phyloP scores from a whole-genome alignment of 2,797 vertebrate genomes.

The Xiphophorus birchmanni region DNA sequence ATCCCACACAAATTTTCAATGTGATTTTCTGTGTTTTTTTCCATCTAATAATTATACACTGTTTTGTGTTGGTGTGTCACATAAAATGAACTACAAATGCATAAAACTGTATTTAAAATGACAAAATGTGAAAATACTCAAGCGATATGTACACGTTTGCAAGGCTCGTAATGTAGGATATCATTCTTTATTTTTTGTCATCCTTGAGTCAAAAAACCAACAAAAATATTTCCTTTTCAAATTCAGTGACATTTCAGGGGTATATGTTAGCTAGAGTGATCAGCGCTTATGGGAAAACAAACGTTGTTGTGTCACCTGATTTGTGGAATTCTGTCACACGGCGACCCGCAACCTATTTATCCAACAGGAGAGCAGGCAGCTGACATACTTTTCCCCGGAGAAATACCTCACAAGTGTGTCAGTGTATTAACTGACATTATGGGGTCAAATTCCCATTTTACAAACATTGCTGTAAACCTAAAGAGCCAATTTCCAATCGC shows the following conservation, averaged over 20 bases:
- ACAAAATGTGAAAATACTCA: not conserved
- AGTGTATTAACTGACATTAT: constrained; percentile 22
- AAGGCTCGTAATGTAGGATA: not conserved
- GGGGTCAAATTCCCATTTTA: constrained; percentile 32
- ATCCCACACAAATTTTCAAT: not conserved
- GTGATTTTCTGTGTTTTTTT: not conserved
- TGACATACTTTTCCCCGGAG: constrained; percentile 34
- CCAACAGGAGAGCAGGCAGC: constrained; percentile 39
- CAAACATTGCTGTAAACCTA: constrained; percentile 11
- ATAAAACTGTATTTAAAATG: not conserved
- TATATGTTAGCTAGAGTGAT: constrained; percentile 15
- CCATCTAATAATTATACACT: not conserved
- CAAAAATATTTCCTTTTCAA: constrained; percentile 3
- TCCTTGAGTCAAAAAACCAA: not conserved
- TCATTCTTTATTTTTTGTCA: constrained; percentile 8
- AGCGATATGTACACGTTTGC: not conserved
- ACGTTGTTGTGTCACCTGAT: constrained; percentile 36
- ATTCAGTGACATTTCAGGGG: not conserved
- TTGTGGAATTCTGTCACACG: constrained; percentile 49
- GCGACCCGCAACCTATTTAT: constrained; percentile 33
- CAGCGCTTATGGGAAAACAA: constrained; percentile 28
- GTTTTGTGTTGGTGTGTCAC: not conserved
- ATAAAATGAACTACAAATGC: not conserved
- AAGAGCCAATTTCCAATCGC: not conserved
- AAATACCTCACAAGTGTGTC: constrained; percentile 24